phyloP scores from a whole-genome alignment of 2,888 invertebrate genomes.

The Trissonchulus latispiculum region DNA sequence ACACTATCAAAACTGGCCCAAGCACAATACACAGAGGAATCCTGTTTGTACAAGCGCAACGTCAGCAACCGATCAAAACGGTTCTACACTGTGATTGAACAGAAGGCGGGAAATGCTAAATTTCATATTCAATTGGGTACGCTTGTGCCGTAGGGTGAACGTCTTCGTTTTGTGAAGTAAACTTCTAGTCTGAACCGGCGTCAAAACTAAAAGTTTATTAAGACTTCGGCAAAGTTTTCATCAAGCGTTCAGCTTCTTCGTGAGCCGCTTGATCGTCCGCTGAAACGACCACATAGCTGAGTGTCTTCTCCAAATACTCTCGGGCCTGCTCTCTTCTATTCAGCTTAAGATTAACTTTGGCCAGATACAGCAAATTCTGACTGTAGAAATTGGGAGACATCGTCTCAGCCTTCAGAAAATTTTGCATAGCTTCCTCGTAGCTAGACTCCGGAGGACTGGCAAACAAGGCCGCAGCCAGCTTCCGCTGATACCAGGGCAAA shows the following conservation, averaged over 20 bases:
- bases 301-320: neutral
- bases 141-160: too few relatives aligned
- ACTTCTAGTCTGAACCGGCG: too few relatives aligned
- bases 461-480: conserved; percentile 64
- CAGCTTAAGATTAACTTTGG: conserved; percentile 62
- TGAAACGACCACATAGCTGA: neutral
- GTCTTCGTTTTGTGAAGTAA: too few relatives aligned
- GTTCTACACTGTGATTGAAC: too few relatives aligned
- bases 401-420: conserved; percentile 64
- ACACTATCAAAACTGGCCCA: too few relatives aligned
- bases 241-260: conserved; percentile 12
- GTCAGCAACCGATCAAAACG: too few relatives aligned
- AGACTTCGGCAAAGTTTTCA: conserved; percentile 2
- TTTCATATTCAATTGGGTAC: too few relatives aligned
- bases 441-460: conserved; percentile 65
- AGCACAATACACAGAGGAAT: too few relatives aligned
- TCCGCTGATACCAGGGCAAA: conserved; percentile 70
- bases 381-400: conserved; percentile 70
- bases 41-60: too few relatives aligned
- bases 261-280: conserved; percentile 19
- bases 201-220: too few relatives aligned
- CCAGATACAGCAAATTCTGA: conserved; percentile 67
- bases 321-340: conserved; percentile 52
- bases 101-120: too few relatives aligned
- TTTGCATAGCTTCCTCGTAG: conserved; percentile 72